These are phyloP conservation scores for Bombus superbus DNA, from an alignment of 1,140 invertebrate genomes.

Conservation along the genomic window DNA sequence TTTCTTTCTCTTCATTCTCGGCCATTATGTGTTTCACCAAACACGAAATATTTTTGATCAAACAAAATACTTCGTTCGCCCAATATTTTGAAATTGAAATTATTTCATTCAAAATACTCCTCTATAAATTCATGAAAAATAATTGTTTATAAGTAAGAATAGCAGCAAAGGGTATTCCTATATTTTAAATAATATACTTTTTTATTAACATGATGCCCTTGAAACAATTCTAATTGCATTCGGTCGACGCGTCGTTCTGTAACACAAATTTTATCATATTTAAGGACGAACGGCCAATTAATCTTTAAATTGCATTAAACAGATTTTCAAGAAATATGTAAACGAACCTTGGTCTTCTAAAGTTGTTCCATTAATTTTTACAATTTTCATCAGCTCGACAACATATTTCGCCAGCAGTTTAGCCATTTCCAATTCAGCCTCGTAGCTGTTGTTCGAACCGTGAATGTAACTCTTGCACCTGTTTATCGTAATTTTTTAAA, in stretches of 20 bases:
- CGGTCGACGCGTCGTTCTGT: background rate
- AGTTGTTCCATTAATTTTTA: slow-evolving; percentile 17
- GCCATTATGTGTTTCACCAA: background rate
- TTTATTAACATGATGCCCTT: background rate
- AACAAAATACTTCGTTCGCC: background rate
- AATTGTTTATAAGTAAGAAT: background rate
- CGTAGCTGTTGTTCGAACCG: background rate
- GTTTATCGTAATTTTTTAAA: background rate
- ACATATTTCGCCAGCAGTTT: slow-evolving; percentile 14
- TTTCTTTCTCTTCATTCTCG: slow-evolving; percentile 33
- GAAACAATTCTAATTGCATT: background rate
- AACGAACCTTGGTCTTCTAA: slow-evolving; percentile 43
- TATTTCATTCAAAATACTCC: background rate
- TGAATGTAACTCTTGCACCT: slow-evolving; percentile 51
- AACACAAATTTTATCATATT: background rate
- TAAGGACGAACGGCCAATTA: background rate
- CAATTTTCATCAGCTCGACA: background rate
- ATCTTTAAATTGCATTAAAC: background rate
- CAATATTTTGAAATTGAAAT: background rate
- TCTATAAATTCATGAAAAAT: background rate
- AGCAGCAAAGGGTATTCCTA: background rate
- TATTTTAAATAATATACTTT: background rate
- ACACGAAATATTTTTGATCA: background rate
- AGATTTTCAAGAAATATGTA: background rate
- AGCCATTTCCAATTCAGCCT: slow-evolving; percentile 10